Evolutionary conservation across 1,140 invertebrate species (phyloP).

Genomic region (Pachyrhynchus sulphureomaculatus): DNA sequence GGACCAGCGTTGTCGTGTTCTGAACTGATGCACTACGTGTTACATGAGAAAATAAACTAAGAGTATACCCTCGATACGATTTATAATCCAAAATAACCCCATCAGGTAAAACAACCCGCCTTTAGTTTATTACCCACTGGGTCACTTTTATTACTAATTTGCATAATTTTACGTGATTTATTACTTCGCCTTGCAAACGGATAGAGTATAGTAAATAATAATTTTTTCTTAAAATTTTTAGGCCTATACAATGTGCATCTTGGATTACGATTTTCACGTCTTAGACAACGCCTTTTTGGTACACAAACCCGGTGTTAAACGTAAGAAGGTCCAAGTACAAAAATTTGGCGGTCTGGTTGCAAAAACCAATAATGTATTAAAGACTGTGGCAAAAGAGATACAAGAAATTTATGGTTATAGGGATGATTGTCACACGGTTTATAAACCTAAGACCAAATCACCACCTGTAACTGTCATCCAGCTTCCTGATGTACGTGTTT

Average conservation of each 20-base stretch:
- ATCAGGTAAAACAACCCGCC: too few species aligned
- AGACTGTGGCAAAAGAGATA: conserved; percentile 10
- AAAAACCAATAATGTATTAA: conserved; percentile 16
- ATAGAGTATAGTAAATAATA: not conserved
- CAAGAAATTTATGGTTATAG: conserved; percentile 21
- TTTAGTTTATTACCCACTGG: too few species aligned
- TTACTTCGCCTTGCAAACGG: too few species aligned
- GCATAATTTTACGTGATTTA: too few species aligned
- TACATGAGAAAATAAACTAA: too few species aligned
- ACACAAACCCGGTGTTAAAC: conserved; percentile 81
- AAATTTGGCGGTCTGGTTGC: conserved; percentile 16
- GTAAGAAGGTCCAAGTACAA: conserved; percentile 32
- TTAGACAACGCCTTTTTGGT: conserved; percentile 85
- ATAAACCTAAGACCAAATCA: too few species aligned
- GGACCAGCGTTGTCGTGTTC: not conserved
- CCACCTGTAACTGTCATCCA: too few species aligned
- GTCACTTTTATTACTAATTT: too few species aligned
- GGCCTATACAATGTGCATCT: conserved; percentile 81
- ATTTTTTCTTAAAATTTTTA: conserved; percentile 45
- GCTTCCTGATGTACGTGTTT: too few species aligned
- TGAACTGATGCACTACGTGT: too few species aligned
- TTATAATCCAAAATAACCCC: too few species aligned
- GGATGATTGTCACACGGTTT: not conserved
- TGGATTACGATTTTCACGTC: conserved; percentile 86
- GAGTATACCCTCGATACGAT: too few species aligned